phyloP scores from a whole-genome alignment of 2,888 invertebrate species.

The Suillia variegata region DNA sequence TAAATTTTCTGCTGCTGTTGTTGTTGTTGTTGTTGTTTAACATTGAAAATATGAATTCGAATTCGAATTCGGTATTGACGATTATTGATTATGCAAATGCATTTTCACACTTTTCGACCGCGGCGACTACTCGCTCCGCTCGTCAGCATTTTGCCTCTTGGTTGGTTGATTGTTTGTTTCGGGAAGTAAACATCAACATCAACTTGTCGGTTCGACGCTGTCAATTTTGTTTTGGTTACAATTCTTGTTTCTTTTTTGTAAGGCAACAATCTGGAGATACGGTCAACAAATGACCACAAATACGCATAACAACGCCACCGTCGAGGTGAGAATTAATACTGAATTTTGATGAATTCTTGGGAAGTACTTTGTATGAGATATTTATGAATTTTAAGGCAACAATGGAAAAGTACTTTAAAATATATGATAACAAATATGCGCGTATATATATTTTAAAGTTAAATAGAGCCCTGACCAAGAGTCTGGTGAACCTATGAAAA shows the following conservation, averaged over 20 bases:
- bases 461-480: no score
- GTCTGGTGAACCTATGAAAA: no score
- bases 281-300: not conserved
- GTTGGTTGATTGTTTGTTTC: not conserved
- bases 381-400: not conserved
- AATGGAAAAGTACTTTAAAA: not conserved
- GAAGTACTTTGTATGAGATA: slow-evolving; percentile 4
- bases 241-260: no score
- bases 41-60: slow-evolving; percentile 5
- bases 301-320: not conserved
- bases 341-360: slow-evolving; percentile 18
- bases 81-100: slow-evolving; percentile 58
- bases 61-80: no score
- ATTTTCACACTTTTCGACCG: slow-evolving; percentile 54
- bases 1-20: slow-evolving; percentile 17
- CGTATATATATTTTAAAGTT: not conserved
- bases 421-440: not conserved
- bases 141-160: not conserved
- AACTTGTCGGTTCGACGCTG: not conserved
- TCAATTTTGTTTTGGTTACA: slow-evolving; percentile 12
- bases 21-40: not conserved
- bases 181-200: not conserved
- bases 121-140: no score
- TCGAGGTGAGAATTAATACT: slow-evolving; percentile 13
- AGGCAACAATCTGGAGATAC: no score